Evolutionary conservation across 2,797 vertebrate genomes (phyloP).

Genomic region (Clarias platycephalus): DNA sequence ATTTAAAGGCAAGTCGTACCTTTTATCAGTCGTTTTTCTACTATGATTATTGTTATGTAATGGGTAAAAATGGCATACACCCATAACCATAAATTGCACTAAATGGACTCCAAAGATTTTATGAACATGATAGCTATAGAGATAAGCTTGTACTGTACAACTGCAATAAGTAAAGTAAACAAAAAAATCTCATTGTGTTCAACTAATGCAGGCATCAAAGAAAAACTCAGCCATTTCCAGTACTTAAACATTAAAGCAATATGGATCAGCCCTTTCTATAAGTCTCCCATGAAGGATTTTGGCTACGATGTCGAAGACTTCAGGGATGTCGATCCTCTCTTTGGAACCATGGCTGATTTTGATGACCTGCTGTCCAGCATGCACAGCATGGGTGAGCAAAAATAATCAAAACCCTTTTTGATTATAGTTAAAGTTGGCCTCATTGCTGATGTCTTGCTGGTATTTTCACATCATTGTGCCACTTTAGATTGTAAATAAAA

Average conservation of each 20-base stretch:
- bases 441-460: background rate
- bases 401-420: background rate
- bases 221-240: slow-evolving; percentile 84
- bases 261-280: slow-evolving; percentile 92
- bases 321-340: slow-evolving; percentile 83
- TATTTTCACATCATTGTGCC: too few relatives aligned
- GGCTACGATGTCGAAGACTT: slow-evolving; percentile 92
- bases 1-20: background rate
- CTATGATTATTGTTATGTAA: slow-evolving; percentile 20
- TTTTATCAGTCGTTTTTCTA: background rate
- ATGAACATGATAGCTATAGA: slow-evolving; percentile 43
- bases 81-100: slow-evolving; percentile 35
- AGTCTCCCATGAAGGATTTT: slow-evolving; percentile 87
- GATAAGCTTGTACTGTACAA: slow-evolving; percentile 16
- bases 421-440: background rate
- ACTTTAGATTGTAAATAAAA: background rate
- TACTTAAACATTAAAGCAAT: slow-evolving; percentile 87
- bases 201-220: slow-evolving; percentile 78
- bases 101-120: slow-evolving; percentile 39
- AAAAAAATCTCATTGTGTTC: background rate
- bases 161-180: background rate
- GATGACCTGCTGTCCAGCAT: slow-evolving; percentile 84
- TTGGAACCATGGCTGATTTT: slow-evolving; percentile 93
- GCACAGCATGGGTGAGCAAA: slow-evolving; percentile 82
- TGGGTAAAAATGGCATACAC: slow-evolving; percentile 5